Percentiles rank a stretch among this genome's conserved stretches.
Conservation (phyloP, 2,888 invertebrate genomes). For the Cosmorhoe ocellata region DNA sequence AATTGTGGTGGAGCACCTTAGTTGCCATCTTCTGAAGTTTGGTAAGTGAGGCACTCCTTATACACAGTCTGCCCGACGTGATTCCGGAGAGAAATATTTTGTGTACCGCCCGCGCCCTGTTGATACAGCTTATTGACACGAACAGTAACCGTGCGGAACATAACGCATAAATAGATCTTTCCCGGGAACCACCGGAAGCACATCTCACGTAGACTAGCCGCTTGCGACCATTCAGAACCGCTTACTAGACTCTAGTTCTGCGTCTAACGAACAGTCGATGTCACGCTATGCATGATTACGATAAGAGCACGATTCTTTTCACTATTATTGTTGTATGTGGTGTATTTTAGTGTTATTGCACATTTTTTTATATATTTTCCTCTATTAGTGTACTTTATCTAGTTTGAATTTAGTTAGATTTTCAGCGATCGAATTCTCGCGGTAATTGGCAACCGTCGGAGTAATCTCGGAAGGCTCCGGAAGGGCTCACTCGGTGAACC, state of each 20-base stretch:
- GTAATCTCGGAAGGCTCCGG: constrained; percentile 55
- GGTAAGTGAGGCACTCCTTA: constrained; percentile 82
- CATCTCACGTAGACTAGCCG: constrained; percentile 76
- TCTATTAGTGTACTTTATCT: constrained; percentile 30
- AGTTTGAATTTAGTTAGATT: constrained; percentile 35
- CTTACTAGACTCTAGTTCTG: constrained; percentile 63
- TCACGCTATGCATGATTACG: constrained; percentile 80
- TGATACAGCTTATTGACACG: constrained; percentile 69
- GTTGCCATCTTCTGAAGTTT: constrained; percentile 82
- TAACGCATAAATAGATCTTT: constrained; percentile 81
- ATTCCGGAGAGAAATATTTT: constrained; percentile 83
- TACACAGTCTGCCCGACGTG: constrained; percentile 80
- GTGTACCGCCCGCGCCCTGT: constrained; percentile 78
- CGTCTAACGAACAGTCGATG: constrained; percentile 72
- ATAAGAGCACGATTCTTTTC: constrained; percentile 73
- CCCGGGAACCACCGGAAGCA: constrained; percentile 79
- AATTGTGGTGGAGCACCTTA: constrained; percentile 83
- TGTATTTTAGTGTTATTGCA: constrained; percentile 69
- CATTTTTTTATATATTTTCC: constrained; percentile 54
- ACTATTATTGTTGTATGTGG: constrained; percentile 61
- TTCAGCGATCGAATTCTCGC: constrained; percentile 41
- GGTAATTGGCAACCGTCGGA: constrained; percentile 45
- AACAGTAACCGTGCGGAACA: constrained; percentile 75
- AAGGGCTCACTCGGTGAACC: constrained; percentile 64
- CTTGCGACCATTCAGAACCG: constrained; percentile 64